Evolutionary conservation across 2,113 vertebrate genomes (phyloP).

Genomic region (Balaenoptera acutorostrata): DNA sequence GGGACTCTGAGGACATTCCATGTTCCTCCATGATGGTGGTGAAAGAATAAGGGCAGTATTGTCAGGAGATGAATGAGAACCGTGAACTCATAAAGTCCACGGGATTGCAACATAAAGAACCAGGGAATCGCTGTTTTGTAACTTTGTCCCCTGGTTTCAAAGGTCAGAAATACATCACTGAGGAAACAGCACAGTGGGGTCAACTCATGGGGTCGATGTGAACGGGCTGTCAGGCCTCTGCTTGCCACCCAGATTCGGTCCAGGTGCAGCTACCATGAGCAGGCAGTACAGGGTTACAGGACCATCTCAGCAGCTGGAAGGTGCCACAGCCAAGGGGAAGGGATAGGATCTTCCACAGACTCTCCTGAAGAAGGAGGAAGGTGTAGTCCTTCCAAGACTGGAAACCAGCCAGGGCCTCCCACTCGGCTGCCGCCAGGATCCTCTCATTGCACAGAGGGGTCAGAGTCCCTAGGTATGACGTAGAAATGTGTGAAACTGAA

Average conservation of each 20-base stretch:
- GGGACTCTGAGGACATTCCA: background rate
- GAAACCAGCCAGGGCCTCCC: background rate
- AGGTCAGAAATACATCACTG: background rate
- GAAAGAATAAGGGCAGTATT: background rate
- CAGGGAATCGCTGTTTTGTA: background rate
- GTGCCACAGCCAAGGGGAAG: background rate
- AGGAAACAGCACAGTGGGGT: background rate
- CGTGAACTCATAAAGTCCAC: background rate
- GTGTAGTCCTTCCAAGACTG: background rate
- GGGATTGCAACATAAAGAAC: background rate
- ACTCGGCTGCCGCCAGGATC: accelerated
- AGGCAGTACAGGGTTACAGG: background rate
- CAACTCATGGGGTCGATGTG: background rate
- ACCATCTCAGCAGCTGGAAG: background rate
- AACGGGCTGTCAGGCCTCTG: no score
- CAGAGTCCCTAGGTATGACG: background rate
- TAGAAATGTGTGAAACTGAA: background rate
- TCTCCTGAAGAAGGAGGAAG: background rate
- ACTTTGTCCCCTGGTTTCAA: background rate
- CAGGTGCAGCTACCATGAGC: background rate
- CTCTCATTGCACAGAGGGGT: background rate
- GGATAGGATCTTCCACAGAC: background rate
- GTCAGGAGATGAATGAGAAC: background rate
- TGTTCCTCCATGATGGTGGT: background rate
- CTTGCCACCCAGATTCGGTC: accelerated